These are phyloP conservation scores for Urosaurus nigricauda DNA, from an alignment of 2,797 vertebrate genomes.

Conservation along the genomic window DNA sequence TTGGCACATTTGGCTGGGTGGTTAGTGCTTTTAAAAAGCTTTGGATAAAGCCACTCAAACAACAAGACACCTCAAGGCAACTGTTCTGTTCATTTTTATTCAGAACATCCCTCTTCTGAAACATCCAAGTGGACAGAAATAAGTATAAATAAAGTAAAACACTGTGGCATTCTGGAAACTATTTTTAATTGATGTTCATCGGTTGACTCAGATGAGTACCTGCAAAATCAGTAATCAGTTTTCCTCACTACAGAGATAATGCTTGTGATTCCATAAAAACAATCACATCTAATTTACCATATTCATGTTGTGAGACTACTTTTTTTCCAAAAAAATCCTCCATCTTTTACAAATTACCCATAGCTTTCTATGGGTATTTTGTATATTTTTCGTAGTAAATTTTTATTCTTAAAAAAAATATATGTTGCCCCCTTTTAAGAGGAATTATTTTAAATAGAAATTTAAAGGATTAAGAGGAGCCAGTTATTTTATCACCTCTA, in stretches of 20 bases:
- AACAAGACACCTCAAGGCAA: background rate
- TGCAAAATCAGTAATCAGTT: background rate
- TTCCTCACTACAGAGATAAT: background rate
- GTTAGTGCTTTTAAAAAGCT: background rate
- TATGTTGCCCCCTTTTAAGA: background rate
- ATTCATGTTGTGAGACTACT: background rate
- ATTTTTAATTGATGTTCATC: background rate
- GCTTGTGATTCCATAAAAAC: background rate
- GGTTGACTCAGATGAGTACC: background rate
- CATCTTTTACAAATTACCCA: background rate
- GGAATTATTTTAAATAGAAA: background rate
- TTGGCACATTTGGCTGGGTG: no score
- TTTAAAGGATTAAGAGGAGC: background rate
- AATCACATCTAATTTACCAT: background rate
- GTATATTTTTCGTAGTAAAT: background rate
- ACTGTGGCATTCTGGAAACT: background rate
- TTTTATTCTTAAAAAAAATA: background rate
- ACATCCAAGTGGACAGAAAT: background rate
- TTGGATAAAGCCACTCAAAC: background rate
- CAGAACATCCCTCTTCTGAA: background rate
- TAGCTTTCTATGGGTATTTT: background rate
- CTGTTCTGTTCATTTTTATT: background rate
- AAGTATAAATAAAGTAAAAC: background rate
- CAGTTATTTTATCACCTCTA: background rate
- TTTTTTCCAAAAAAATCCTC: background rate